These are phyloP conservation scores for Scyliorhinus canicula DNA, from an alignment of 2,797 vertebrate genomes.

Conservation along the genomic window DNA sequence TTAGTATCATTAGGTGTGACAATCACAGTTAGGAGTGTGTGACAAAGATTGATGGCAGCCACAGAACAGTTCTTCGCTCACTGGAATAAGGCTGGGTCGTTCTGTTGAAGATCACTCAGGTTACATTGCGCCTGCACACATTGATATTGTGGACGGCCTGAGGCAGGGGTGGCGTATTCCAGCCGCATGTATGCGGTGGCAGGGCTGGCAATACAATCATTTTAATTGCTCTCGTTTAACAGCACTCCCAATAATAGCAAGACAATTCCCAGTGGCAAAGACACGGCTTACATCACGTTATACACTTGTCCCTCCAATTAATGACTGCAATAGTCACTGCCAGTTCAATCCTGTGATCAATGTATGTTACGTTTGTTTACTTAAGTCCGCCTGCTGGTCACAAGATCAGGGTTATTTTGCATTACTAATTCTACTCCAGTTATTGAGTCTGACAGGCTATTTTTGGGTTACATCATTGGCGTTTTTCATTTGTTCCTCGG, in stretches of 20 bases:
- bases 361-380: neutral
- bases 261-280: conserved; percentile 27
- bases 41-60: neutral
- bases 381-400: neutral
- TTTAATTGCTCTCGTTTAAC: conserved; percentile 22
- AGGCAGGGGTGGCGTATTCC: neutral
- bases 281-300: neutral
- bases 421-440: neutral
- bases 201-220: neutral
- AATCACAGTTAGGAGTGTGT: neutral
- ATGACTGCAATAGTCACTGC: neutral
- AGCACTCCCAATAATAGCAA: conserved; percentile 11
- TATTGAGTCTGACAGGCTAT: neutral
- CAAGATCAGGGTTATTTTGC: neutral
- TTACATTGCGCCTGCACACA: neutral
- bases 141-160: neutral
- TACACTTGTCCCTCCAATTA: neutral
- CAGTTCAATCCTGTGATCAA: neutral
- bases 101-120: neutral
- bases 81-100: neutral
- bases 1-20: neutral
- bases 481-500: neutral
- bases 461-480: neutral
- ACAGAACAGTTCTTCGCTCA: neutral
- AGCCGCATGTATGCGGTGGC: neutral